Conservation (phyloP, 2,113 vertebrate species). For the Toxotes jaculatrix region DNA sequence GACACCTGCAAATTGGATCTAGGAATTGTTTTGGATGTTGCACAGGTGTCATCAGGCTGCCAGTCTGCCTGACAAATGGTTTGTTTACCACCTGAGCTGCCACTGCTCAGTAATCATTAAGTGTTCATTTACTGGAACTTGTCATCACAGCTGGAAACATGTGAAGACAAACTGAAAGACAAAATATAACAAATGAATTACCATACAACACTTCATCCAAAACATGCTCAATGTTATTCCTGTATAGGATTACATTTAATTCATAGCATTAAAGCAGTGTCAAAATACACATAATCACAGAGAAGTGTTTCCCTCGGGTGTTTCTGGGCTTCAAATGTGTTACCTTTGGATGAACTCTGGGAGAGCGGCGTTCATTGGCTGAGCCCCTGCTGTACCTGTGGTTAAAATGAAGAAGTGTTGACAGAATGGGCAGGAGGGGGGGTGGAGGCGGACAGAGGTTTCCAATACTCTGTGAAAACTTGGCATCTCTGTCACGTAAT, state of each 20-base stretch:
- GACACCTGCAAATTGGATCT: slow-evolving; percentile 57
- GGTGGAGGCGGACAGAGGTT: slow-evolving; percentile 42
- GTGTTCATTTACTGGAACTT: slow-evolving; percentile 61
- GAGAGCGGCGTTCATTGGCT: slow-evolving; percentile 67
- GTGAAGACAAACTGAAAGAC: slow-evolving; percentile 41
- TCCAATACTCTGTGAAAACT: slow-evolving; percentile 61
- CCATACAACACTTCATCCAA: slow-evolving; percentile 32
- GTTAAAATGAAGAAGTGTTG: slow-evolving; percentile 78
- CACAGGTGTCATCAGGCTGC: slow-evolving; percentile 61
- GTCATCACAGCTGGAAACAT: slow-evolving; percentile 53
- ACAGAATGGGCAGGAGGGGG: slow-evolving; percentile 62
- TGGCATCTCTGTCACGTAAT: slow-evolving; percentile 59
- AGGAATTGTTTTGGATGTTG: slow-evolving; percentile 44
- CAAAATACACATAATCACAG: slow-evolving; percentile 56
- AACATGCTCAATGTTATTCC: slow-evolving; percentile 23
- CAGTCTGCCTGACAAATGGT: slow-evolving; percentile 61
- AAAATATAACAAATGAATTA: slow-evolving; percentile 55
- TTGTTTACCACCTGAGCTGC: slow-evolving; percentile 70
- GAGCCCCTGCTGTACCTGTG: slow-evolving; percentile 73
- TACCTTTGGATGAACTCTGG: slow-evolving; percentile 81
- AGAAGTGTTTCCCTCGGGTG: slow-evolving; percentile 61
- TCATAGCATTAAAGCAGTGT: slow-evolving; percentile 60
- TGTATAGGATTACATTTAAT: slow-evolving; percentile 51
- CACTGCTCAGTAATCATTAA: slow-evolving; percentile 61
- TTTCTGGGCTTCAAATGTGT: slow-evolving; percentile 74